Base-by-base conservation (phyloP, 2,888 invertebrate species). In the Actias luna region DNA sequence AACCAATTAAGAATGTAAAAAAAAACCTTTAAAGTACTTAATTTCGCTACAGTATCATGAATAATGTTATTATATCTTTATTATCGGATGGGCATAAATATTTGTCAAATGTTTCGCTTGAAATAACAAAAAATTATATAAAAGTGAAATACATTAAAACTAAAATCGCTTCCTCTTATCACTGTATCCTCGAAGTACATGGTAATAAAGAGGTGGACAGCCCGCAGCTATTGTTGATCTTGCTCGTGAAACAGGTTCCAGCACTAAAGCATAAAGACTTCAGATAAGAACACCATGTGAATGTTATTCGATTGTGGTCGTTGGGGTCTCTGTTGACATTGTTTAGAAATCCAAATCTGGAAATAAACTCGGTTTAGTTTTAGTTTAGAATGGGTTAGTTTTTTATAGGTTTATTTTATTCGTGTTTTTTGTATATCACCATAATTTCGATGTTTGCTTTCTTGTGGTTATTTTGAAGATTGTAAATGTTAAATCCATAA, bases 201-300 rank as follows among this genome's bases (percentile, higher is more conserved):
- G 77, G 84, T 82, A 85, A 88, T 91, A 91, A 89, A 89, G 85
- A 85, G 83, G 83, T 85, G 82, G 84, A 83, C 84, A 82, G 89
- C 85, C 85, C 77, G 79, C 77, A 79, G 85, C 85, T 82, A 89
- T 91, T 90, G 89, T 91, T 85, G 86, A 83, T 86, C 81, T 80
- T 78, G 78, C 72, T 75, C 73, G 78, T 76, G 77, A 76, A 92
- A 91, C 92, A 84, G 89, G 91, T 91, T 84, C 77, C 73, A 76
- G 77, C 77, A 79, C 77, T 76, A 76, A 78, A 82, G 72, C 76
- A 81, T 84, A 83, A 85, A 85, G 79, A 74, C 73, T 67, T 67
- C 67, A 87, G 86, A 90, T 88, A 89, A 88, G 80, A 81, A 77
- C 73, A 79, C 79, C 79, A 81, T 79, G 80, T 79, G 79, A 80